Evolutionary conservation across 2,113 vertebrate species (phyloP).

Genomic region (Oreochromis tanganicae): DNA sequence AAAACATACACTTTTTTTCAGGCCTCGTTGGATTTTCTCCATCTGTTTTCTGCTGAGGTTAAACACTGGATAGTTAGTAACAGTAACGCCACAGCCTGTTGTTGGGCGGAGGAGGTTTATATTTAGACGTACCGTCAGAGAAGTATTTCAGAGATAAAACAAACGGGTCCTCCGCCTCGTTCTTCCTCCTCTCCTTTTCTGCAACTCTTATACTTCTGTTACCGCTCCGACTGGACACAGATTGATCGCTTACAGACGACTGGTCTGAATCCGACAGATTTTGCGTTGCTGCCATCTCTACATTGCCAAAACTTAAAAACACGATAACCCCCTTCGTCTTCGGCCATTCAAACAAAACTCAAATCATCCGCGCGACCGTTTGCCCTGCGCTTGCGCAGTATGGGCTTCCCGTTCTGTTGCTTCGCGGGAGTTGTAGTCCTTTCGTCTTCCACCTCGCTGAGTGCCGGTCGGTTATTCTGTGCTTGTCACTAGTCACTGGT

Average conservation of each 20-base stretch:
- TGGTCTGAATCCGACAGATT: slow-evolving; percentile 16
- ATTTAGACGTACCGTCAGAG: slow-evolving; percentile 48
- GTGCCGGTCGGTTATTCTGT: not conserved
- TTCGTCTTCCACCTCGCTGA: not conserved
- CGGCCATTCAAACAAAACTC: slow-evolving; percentile 61
- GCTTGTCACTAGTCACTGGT: not conserved
- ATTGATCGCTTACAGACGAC: slow-evolving; percentile 2
- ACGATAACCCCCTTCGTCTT: fast-evolving
- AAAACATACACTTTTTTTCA: not conserved
- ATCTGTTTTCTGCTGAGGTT: not conserved
- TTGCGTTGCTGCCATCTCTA: slow-evolving; percentile 57
- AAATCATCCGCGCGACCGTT: slow-evolving; percentile 72
- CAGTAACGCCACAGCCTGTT: not conserved
- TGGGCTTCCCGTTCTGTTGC: not conserved
- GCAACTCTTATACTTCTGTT: slow-evolving; percentile 66
- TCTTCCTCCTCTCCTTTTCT: slow-evolving; percentile 54
- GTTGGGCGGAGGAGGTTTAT: not conserved
- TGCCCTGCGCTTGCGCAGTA: slow-evolving; percentile 65
- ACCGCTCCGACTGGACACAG: slow-evolving; percentile 13
- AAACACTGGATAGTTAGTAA: not conserved
- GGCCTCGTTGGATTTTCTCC: not conserved
- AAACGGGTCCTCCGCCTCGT: slow-evolving; percentile 56
- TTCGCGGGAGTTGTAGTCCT: slow-evolving; percentile 38
- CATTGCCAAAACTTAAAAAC: slow-evolving; percentile 38
- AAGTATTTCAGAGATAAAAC: slow-evolving; percentile 77